Evolutionary conservation across 2,797 vertebrate genomes (phyloP).

Genomic region (Lepidocolaptes lacrymiger): DNA sequence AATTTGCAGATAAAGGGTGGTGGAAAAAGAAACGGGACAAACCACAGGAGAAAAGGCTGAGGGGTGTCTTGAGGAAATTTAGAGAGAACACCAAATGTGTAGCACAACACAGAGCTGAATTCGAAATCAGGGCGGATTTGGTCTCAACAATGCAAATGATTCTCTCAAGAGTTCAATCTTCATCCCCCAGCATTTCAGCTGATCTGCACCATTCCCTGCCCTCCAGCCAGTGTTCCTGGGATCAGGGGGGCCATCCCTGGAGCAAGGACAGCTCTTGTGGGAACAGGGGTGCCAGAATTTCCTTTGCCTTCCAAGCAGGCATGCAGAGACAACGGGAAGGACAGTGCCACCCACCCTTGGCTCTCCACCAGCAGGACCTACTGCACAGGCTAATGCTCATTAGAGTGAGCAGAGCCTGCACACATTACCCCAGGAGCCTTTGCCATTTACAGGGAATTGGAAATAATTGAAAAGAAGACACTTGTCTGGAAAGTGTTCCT

Average conservation of each 20-base stretch:
- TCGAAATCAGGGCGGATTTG: not conserved
- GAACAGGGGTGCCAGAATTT: not conserved
- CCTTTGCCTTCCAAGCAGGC: not conserved
- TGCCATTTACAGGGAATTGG: not conserved
- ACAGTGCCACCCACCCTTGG: not conserved
- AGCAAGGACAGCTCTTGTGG: not conserved
- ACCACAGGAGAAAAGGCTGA: not conserved
- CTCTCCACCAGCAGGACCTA: not conserved
- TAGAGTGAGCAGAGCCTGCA: not conserved
- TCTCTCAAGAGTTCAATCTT: not conserved
- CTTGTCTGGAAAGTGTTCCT: constrained; percentile 31
- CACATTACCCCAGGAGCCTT: not conserved
- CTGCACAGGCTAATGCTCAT: not conserved
- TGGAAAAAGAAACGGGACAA: not conserved
- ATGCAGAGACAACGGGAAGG: not conserved
- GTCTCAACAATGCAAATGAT: not conserved
- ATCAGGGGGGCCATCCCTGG: no score
- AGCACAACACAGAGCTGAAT: not conserved
- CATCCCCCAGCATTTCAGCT: not conserved
- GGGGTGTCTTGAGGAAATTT: not conserved
- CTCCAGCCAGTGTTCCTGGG: not conserved
- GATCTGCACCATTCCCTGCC: not conserved
- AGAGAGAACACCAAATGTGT: not conserved
- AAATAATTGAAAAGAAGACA: constrained; percentile 27
- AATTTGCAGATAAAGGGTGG: not conserved